Conservation (phyloP, 2,888 invertebrate genomes). For the Pristionchus japonicus region DNA sequence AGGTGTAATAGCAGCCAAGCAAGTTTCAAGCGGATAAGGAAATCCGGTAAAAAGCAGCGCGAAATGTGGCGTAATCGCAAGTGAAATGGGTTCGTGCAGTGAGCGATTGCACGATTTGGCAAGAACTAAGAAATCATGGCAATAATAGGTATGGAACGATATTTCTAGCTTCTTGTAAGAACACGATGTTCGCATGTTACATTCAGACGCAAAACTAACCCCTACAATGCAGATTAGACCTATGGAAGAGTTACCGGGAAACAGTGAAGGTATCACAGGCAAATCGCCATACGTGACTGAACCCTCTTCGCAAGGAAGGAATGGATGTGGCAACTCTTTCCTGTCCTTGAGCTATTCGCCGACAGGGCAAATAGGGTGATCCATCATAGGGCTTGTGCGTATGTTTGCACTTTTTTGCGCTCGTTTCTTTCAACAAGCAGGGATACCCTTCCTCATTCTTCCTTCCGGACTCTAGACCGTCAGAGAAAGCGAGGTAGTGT, state of each 20-base stretch:
- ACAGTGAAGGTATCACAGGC: background rate
- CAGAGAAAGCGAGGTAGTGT: background rate
- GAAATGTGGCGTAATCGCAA: background rate
- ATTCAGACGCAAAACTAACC: too few species aligned
- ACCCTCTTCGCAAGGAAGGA: background rate
- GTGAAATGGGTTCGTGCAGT: background rate
- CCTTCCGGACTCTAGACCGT: background rate
- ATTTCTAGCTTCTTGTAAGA: too few species aligned
- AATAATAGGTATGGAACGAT: too few species aligned
- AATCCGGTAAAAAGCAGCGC: background rate
- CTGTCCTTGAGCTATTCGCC: background rate
- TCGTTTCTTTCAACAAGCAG: background rate
- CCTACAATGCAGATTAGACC: too few species aligned
- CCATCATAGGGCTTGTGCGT: background rate
- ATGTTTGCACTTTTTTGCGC: constrained; percentile 16
- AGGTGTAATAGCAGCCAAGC: background rate
- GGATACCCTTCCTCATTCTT: background rate
- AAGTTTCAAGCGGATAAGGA: background rate
- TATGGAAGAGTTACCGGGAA: too few species aligned
- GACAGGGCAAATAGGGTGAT: background rate
- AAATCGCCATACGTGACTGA: background rate
- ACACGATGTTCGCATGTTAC: too few species aligned
- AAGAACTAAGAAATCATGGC: background rate
- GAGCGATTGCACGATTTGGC: background rate
- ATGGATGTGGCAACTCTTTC: background rate